Evolutionary conservation across 2,888 invertebrate species (phyloP), one percentile per base, ranked within the genome.

Genomic region (Rhimphoctona megacephalus): DNA sequence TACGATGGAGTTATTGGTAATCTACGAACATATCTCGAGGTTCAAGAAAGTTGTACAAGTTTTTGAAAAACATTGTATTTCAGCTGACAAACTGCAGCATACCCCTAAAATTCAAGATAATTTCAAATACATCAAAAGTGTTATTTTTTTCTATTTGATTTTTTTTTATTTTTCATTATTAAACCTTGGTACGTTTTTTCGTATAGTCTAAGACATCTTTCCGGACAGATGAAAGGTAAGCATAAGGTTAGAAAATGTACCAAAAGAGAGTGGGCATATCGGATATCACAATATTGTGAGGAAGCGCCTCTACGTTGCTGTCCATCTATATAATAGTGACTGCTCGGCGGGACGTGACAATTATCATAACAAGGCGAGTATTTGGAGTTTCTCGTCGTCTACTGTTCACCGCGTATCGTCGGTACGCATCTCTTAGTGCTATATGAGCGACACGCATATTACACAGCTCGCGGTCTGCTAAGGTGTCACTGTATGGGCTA

Each of bases 281-380:
- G 90, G 90, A 90, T 92, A 92, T 93, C 92, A 92, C 91, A 92
- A 92, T 92, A 92, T 92, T 92, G 90, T 92, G 91, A 91, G 90
- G 91, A 90, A 90, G 90, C 89, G 90, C 89, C 90, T 90, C 66
- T 74, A n/a, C n/a, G 74, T 81, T 57, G 14, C 61, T 69, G 81
- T 82, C 82, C 76, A 81, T 80, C 61, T 69, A 72, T 74, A 84
- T 85, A 88, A 88, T 85, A 76, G 81, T 87, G 81, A 61, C 67
- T 78, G 83, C n/a, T 67, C 54, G 49, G n/a, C 36, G 85, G 88
- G 85, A 87, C 83, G 85, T 81, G 90, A 90, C 92, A 91, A 93
- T 93, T 93, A 93, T 92, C 93, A 93, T 93, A 92, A 93, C 93
- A 93, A 93, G 90, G 89, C 90, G 89, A 88, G 89, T 92, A 91